Evolutionary conservation across 2,113 vertebrate species (phyloP).

Genomic region (Heterotilapia buettikoferi): DNA sequence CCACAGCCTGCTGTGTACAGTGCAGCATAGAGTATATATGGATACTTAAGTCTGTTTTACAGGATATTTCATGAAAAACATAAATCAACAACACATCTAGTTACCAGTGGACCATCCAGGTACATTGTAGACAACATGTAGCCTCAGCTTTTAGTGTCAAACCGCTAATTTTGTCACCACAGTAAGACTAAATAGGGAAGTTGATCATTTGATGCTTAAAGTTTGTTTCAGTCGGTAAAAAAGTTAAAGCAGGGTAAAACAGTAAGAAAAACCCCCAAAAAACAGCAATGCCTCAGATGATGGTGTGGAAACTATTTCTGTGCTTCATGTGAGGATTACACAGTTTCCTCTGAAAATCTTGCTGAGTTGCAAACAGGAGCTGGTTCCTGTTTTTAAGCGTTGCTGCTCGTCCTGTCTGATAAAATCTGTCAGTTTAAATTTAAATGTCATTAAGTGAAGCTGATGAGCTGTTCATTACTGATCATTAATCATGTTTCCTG

Average conservation of each 20-base stretch:
- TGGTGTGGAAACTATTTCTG: neutral
- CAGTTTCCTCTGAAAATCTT: rapidly evolving
- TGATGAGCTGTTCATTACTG: rapidly evolving
- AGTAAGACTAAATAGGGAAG: neutral
- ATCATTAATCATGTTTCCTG: neutral
- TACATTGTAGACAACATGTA: rapidly evolving
- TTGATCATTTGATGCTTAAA: neutral
- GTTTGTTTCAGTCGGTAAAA: neutral
- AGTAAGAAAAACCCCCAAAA: neutral
- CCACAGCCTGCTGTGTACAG: neutral
- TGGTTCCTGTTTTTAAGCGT: neutral
- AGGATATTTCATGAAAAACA: neutral
- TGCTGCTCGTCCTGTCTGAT: rapidly evolving
- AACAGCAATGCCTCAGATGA: neutral
- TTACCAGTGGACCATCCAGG: neutral
- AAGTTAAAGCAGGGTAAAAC: rapidly evolving
- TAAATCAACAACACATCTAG: rapidly evolving
- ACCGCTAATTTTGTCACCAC: rapidly evolving
- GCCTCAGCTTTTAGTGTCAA: neutral
- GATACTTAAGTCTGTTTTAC: neutral
- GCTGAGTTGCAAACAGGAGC: neutral
- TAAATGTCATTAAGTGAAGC: neutral
- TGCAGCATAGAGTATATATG: rapidly evolving
- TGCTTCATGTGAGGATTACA: neutral
- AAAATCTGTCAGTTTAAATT: neutral